Percentiles rank a stretch among this genome's conserved stretches.
phyloP scores from a whole-genome alignment of 1,140 invertebrate genomes.

The Theocolax elegans region DNA sequence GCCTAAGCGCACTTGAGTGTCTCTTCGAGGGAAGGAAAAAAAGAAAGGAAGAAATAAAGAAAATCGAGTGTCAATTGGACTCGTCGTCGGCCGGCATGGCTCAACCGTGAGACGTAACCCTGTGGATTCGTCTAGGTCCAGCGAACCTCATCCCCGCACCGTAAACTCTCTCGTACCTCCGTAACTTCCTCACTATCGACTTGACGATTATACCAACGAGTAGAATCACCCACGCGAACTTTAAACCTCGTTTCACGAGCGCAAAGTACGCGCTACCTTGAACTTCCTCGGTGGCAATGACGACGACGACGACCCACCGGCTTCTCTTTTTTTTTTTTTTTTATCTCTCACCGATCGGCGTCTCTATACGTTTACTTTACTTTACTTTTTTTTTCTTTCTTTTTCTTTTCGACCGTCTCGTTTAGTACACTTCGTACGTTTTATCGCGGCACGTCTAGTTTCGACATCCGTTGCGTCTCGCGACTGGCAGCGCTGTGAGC shows the following conservation, averaged over 20 bases:
- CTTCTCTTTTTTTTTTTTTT: no score
- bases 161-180: slow-evolving; percentile 35
- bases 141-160: slow-evolving; percentile 18
- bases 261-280: not conserved
- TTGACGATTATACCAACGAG: slow-evolving; percentile 45
- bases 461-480: slow-evolving; percentile 19
- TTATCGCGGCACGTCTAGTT: no score
- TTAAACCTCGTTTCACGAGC: slow-evolving; percentile 4
- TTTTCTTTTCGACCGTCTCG: no score
- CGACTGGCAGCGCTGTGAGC: slow-evolving; percentile 18
- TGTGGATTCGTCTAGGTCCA: slow-evolving; percentile 1
- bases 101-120: slow-evolving; percentile 43
- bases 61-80: not conserved
- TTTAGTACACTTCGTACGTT: no score
- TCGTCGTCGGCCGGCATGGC: not conserved
- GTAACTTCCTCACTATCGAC: slow-evolving; percentile 43
- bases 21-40: not conserved
- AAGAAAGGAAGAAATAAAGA: no score
- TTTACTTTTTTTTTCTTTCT: no score
- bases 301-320: no score
- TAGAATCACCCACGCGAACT: slow-evolving; percentile 45
- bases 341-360: no score
- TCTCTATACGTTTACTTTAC: no score
- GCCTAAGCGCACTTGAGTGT: not conserved
- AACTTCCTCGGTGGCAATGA: not conserved